phyloP scores from a whole-genome alignment of 2,797 vertebrate genomes.

The Tangara arthus region DNA sequence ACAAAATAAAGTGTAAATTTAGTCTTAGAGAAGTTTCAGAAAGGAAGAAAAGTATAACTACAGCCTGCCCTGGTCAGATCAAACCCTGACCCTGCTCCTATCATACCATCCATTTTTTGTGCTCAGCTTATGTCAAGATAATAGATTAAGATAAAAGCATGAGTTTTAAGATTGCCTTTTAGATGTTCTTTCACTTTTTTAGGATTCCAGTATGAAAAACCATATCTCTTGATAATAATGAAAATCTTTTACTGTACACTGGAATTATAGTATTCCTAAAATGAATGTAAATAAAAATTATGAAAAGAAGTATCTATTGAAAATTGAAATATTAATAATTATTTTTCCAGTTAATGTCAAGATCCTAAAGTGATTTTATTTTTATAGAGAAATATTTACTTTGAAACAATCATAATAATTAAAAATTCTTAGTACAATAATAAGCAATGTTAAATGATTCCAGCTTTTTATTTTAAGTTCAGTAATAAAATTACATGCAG shows the following conservation, averaged over 20 bases:
- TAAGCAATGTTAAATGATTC: neutral
- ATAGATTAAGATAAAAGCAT: neutral
- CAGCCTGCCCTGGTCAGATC: neutral
- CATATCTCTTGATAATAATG: neutral
- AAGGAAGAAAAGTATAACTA: neutral
- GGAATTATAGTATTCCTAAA: neutral
- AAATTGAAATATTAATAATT: neutral
- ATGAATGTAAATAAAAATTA: neutral
- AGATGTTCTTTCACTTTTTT: neutral
- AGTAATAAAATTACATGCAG: neutral
- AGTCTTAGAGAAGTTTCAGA: neutral
- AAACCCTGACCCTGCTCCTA: neutral
- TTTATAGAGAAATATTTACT: neutral
- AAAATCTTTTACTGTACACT: neutral
- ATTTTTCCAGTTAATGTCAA: neutral
- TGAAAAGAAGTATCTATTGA: neutral
- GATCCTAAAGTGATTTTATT: neutral
- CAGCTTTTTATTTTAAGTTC: neutral
- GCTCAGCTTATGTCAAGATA: neutral
- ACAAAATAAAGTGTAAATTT: neutral
- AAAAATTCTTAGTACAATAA: neutral
- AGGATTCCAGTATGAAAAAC: neutral
- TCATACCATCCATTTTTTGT: neutral
- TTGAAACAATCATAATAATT: neutral
- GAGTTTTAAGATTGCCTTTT: conserved; percentile 1